Conservation (phyloP, 1,140 invertebrate genomes). For the Leptopilina clavipes region DNA sequence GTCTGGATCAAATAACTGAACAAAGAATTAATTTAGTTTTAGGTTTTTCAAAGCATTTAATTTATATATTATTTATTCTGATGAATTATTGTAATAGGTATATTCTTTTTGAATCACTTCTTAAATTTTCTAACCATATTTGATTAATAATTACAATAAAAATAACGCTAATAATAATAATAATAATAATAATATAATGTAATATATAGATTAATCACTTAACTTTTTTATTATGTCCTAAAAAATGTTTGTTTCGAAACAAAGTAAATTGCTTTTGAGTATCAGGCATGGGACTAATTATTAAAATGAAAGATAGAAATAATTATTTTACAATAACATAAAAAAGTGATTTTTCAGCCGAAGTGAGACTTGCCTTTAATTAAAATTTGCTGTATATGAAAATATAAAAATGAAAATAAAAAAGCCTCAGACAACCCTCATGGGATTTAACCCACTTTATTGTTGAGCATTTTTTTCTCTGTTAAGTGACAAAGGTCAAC, state of each 20-base stretch:
- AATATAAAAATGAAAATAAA: conserved; percentile 21
- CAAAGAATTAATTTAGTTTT: too few relatives aligned
- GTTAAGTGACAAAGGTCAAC: conserved; percentile 15
- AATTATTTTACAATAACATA: conserved; percentile 8
- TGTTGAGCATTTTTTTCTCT: neutral
- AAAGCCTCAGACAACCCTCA: conserved; percentile 4
- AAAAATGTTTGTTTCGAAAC: neutral
- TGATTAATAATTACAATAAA: too few relatives aligned
- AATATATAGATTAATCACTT: neutral
- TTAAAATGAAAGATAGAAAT: conserved; percentile 5
- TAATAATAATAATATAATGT: too few relatives aligned
- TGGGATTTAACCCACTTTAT: conserved; percentile 19
- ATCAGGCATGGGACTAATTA: neutral
- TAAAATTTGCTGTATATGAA: conserved; percentile 6
- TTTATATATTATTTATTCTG: too few relatives aligned
- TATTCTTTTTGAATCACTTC: too few relatives aligned
- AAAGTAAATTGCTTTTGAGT: neutral
- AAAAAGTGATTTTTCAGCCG: neutral
- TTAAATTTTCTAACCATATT: too few relatives aligned
- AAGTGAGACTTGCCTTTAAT: conserved; percentile 20
- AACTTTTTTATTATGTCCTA: neutral
- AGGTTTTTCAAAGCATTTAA: too few relatives aligned
- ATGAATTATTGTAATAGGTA: too few relatives aligned
- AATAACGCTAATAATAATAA: too few relatives aligned
- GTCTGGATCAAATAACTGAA: too few relatives aligned